phyloP scores from a whole-genome alignment of 2,888 invertebrate genomes.

The Rhyacophila evoluta region DNA sequence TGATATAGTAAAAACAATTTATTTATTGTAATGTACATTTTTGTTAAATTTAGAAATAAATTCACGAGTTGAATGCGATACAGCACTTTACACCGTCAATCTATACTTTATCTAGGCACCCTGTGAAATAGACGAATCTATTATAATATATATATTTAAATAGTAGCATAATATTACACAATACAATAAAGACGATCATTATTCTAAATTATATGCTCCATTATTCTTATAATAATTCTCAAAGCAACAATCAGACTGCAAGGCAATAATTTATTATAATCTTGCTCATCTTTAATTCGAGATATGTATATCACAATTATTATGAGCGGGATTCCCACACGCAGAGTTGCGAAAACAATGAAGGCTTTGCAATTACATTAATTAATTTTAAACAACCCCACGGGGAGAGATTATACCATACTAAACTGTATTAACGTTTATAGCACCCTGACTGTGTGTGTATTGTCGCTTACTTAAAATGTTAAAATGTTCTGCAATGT shows the following conservation, averaged over 20 bases:
- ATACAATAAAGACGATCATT: background rate
- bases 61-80: no score
- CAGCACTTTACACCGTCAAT: no score
- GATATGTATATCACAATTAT: slow-evolving; percentile 14
- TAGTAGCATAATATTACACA: background rate
- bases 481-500: background rate
- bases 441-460: background rate
- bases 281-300: slow-evolving; percentile 13
- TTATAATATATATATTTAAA: no score
- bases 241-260: slow-evolving; percentile 1
- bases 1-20: no score
- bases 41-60: no score
- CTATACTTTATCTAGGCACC: no score
- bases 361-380: slow-evolving; percentile 26
- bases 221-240: slow-evolving; percentile 5
- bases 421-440: slow-evolving; percentile 22
- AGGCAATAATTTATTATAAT: slow-evolving; percentile 16
- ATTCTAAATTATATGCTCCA: background rate
- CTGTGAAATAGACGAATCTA: no score
- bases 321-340: background rate
- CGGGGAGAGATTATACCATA: slow-evolving; percentile 1
- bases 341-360: slow-evolving; percentile 5
- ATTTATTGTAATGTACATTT: no score
- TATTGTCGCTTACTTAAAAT: background rate
- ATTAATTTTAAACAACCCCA: slow-evolving; percentile 25